Conservation (phyloP, 2,888 invertebrate species). For the Aspidiotus destructor region DNA sequence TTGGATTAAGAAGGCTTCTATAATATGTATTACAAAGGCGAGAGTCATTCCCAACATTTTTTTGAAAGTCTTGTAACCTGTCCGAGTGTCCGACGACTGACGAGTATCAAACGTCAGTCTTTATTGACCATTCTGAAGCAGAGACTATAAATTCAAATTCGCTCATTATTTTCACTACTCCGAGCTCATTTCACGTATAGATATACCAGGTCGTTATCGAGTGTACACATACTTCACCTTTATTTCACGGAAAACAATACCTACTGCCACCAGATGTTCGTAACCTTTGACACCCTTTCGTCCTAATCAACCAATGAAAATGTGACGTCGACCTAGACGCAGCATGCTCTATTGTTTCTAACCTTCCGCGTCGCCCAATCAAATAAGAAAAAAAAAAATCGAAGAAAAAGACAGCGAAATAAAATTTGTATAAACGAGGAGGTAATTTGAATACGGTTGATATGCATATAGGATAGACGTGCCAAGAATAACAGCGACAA, state of each 20-base stretch:
- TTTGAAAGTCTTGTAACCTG: too few relatives aligned
- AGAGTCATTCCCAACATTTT: too few relatives aligned
- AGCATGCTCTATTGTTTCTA: constrained; percentile 25
- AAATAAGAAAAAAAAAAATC: constrained; percentile 9
- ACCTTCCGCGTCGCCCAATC: constrained; percentile 19
- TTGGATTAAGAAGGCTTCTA: too few relatives aligned
- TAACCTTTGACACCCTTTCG: constrained; percentile 24
- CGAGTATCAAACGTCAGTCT: too few relatives aligned
- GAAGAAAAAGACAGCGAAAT: constrained; percentile 16
- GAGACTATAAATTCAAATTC: too few relatives aligned
- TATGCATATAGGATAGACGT: constrained; percentile 16
- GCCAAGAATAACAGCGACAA: background rate
- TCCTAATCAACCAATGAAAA: constrained; percentile 27
- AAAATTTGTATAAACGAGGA: constrained; percentile 12
- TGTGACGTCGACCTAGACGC: constrained; percentile 1
- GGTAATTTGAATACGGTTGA: constrained; percentile 26
- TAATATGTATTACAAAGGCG: too few relatives aligned
- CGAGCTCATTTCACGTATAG: too few relatives aligned
- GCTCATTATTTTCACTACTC: too few relatives aligned
- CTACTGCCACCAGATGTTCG: constrained; percentile 19
- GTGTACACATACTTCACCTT: too few relatives aligned
- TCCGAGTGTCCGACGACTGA: too few relatives aligned
- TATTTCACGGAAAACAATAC: constrained; percentile 9
- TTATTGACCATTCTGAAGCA: too few relatives aligned
- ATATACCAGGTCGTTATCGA: too few relatives aligned